Evolutionary conservation across 2,888 invertebrate species (phyloP).

Genomic region (Yponomeuta cagnagella): DNA sequence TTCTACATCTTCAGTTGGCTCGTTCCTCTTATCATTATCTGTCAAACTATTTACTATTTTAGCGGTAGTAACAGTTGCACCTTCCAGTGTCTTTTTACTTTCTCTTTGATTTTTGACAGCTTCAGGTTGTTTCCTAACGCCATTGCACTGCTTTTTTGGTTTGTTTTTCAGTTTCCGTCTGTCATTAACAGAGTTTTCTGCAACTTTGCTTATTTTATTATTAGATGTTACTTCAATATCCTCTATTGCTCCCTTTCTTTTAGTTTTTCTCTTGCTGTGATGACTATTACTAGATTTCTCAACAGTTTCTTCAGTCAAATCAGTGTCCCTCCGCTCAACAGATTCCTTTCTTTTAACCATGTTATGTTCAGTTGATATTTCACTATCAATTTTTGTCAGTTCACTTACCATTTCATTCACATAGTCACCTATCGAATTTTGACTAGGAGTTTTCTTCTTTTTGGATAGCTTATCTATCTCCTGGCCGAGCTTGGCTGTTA

Average conservation of each 20-base stretch:
- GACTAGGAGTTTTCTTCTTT: neutral
- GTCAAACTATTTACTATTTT: neutral
- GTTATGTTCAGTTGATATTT: neutral
- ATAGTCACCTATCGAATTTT: neutral
- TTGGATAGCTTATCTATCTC: neutral
- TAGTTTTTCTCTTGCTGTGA: neutral
- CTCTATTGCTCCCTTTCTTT: neutral
- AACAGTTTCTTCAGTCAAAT: neutral
- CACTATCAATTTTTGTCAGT: neutral
- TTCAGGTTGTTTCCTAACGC: neutral
- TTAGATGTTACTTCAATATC: neutral
- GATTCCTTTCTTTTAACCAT: neutral
- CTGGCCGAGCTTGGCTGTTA: neutral
- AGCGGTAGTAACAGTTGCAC: neutral
- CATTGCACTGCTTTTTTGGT: neutral
- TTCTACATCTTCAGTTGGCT: neutral
- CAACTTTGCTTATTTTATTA: neutral
- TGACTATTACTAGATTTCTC: neutral
- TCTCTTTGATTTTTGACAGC: neutral
- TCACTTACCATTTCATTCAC: neutral
- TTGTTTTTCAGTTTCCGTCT: neutral
- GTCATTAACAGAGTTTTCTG: neutral
- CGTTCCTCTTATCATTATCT: neutral
- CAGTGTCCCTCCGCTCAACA: neutral
- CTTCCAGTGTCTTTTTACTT: too few species aligned